Evolutionary conservation across 1,140 invertebrate genomes (phyloP).

Genomic region (Chelonus insularis): DNA sequence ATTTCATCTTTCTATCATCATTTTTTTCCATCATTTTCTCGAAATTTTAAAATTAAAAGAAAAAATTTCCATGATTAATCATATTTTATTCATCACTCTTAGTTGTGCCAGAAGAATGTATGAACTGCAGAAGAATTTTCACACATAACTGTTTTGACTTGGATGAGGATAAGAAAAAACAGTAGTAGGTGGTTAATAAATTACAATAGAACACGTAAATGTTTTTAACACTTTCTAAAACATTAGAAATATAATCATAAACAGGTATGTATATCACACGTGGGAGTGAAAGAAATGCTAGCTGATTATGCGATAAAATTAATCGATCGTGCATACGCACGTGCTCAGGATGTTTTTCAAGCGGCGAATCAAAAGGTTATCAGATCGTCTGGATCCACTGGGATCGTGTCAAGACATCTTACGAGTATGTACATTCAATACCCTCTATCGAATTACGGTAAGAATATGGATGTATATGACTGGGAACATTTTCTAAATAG

Average conservation of each 20-base stretch:
- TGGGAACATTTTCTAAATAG: not conserved
- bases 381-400: not conserved
- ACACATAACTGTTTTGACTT: no score
- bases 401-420: constrained; percentile 4
- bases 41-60: not conserved
- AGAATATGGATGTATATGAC: not conserved
- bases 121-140: no score
- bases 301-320: not conserved
- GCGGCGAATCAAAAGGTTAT: constrained; percentile 7
- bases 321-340: not conserved
- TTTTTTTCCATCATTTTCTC: no score
- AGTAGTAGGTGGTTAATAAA: constrained; percentile 16
- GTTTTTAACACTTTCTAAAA: constrained; percentile 10
- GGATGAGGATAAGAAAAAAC: no score
- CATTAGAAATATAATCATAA: constrained; percentile 1
- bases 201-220: constrained; percentile 12
- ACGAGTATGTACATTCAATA: not conserved
- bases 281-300: not conserved
- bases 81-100: no score
- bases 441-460: constrained; percentile 2
- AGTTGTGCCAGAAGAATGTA: no score
- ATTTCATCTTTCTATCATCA: no score
- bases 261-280: not conserved
- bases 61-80: not conserved
- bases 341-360: not conserved